A percentile compares a stretch with the other conserved stretches of the same genome.
phyloP scores from a whole-genome alignment of 2,797 vertebrate species.

The Orestias chungarensis region DNA sequence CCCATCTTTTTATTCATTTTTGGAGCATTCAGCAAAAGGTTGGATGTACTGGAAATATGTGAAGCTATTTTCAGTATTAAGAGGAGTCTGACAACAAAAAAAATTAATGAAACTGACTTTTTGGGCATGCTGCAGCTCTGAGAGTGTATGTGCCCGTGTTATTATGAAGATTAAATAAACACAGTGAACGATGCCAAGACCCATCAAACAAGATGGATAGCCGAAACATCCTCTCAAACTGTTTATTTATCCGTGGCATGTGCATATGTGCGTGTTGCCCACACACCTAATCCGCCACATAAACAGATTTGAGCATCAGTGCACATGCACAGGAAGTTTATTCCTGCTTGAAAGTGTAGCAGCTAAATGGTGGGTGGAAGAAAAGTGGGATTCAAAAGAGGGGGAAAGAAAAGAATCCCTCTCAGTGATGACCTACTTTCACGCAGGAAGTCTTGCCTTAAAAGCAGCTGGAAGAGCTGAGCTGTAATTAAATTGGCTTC shows the following conservation, averaged over 20 bases:
- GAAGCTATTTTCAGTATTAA: slow-evolving; percentile 16
- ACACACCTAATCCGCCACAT: slow-evolving; percentile 49
- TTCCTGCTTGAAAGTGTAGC: slow-evolving; percentile 54
- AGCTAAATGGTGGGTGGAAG: slow-evolving; percentile 60
- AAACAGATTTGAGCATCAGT: slow-evolving; percentile 58
- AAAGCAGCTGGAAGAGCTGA: slow-evolving; percentile 60
- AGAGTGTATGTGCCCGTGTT: slow-evolving; percentile 16
- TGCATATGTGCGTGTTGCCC: slow-evolving; percentile 32
- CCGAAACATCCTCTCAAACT: slow-evolving; percentile 42
- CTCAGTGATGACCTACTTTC: slow-evolving; percentile 73
- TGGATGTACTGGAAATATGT: slow-evolving; percentile 17
- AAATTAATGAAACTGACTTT: slow-evolving; percentile 32
- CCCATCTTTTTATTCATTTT: slow-evolving; percentile 4
- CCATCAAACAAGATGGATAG: slow-evolving; percentile 65
- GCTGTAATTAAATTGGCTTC: slow-evolving; percentile 62
- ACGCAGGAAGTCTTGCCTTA: slow-evolving; percentile 57
- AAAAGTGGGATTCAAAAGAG: slow-evolving; percentile 58
- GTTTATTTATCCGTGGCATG: slow-evolving; percentile 36
- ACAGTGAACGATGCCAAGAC: slow-evolving; percentile 54
- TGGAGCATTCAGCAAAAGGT: slow-evolving; percentile 12
- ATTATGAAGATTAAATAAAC: slow-evolving; percentile 75
- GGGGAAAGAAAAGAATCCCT: slow-evolving; percentile 26
- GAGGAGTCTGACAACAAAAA: slow-evolving; percentile 30
- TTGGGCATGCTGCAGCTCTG: slow-evolving; percentile 24
- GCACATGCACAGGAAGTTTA: slow-evolving; percentile 48